These are phyloP conservation scores for Chymomyza amoena DNA, from an alignment of 2,888 invertebrate genomes.

Conservation along the genomic window DNA sequence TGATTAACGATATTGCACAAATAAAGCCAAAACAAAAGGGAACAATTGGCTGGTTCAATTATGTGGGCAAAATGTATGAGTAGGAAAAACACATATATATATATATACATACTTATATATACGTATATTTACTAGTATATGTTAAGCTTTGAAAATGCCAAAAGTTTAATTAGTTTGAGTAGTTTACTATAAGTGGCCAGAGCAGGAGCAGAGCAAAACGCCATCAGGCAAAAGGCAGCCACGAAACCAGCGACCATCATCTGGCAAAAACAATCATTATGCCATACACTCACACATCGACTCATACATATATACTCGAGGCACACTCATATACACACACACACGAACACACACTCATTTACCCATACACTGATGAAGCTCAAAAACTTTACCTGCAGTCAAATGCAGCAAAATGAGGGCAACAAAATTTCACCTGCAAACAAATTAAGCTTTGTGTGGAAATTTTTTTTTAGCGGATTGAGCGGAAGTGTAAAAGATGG, in stretches of 20 bases:
- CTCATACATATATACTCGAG: too few species aligned
- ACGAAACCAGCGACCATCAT: not conserved
- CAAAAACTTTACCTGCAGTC: slow-evolving; percentile 1
- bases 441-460: slow-evolving; percentile 22
- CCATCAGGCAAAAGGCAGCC: not conserved
- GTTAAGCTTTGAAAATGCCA: not conserved
- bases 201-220: not conserved
- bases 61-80: slow-evolving; percentile 6
- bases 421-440: slow-evolving; percentile 23
- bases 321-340: not conserved
- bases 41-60: slow-evolving; percentile 60
- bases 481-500: not conserved
- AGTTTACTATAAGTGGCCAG: not conserved
- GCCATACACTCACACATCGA: not conserved
- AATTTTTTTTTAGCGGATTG: not conserved
- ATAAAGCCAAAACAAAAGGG: slow-evolving; percentile 39
- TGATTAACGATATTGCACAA: not conserved
- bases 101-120: not conserved
- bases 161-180: slow-evolving; percentile 1
- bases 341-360: not conserved
- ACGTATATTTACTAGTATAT: not conserved
- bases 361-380: slow-evolving; percentile 5
- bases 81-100: not conserved
- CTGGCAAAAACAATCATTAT: slow-evolving; percentile 1
- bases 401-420: slow-evolving; percentile 25